Percentiles rank a stretch among this genome's conserved stretches.
phyloP scores from a whole-genome alignment of 2,888 invertebrate genomes.

The Syrphus vitripennis region DNA sequence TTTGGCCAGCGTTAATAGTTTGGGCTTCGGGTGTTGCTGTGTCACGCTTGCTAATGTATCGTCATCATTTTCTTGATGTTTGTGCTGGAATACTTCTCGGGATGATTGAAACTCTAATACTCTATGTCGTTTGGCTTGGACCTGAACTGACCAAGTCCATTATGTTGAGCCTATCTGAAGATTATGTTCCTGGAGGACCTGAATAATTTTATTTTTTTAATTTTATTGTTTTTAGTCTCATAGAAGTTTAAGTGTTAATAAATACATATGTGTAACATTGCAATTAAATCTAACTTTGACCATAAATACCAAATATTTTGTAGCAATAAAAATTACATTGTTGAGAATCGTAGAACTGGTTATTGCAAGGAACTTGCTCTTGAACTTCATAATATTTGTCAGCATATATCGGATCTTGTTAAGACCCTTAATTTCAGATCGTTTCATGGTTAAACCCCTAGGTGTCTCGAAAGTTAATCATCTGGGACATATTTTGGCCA shows the following conservation, averaged over 20 bases:
- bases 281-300: too few species aligned
- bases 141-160: conserved; percentile 76
- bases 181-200: conserved; percentile 62
- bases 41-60: conserved; percentile 90
- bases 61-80: conserved; percentile 95
- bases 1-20: conserved; percentile 85
- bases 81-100: conserved; percentile 89
- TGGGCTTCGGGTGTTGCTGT: conserved; percentile 90
- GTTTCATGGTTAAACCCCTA: too few species aligned
- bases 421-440: too few species aligned
- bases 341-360: too few species aligned
- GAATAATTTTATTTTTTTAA: conserved; percentile 16
- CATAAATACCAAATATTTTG: too few species aligned
- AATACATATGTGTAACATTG: background rate
- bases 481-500: too few species aligned
- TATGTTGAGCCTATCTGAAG: conserved; percentile 58
- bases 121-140: conserved; percentile 87
- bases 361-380: too few species aligned
- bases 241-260: background rate
- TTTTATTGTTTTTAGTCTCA: background rate
- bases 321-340: too few species aligned
- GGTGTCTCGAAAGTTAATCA: too few species aligned
- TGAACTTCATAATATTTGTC: too few species aligned
- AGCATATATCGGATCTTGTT: too few species aligned
- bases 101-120: conserved; percentile 85